phyloP scores from a whole-genome alignment of 2,113 vertebrate genomes.

The Perca schrenkii region DNA sequence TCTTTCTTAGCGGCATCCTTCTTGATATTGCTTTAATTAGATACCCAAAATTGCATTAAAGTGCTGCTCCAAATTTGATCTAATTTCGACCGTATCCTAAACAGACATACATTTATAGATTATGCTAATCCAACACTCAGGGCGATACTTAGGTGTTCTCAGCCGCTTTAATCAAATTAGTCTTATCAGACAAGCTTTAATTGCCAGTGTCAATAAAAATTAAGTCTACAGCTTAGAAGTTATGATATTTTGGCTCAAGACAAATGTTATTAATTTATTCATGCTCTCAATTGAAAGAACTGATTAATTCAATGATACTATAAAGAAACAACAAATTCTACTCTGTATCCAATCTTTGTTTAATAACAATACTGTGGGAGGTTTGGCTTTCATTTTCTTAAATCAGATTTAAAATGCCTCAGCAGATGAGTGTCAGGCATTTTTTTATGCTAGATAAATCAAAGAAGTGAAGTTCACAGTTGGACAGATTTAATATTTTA shows the following conservation, averaged over 20 bases:
- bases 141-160: conserved; percentile 31
- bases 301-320: not conserved
- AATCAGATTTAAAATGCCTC: conserved; percentile 17
- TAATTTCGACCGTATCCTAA: conserved; percentile 51
- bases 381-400: conserved; percentile 2
- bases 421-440: conserved; percentile 8
- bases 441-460: conserved; percentile 36
- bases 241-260: conserved; percentile 3
- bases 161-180: conserved; percentile 44
- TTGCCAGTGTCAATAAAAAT: conserved; percentile 34
- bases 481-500: conserved; percentile 46
- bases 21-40: conserved; percentile 60
- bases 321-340: not conserved
- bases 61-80: conserved; percentile 71
- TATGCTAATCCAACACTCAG: conserved; percentile 49
- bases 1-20: conserved; percentile 14
- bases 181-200: conserved; percentile 27
- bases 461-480: conserved; percentile 39
- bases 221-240: not conserved
- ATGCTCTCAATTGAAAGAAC: not conserved
- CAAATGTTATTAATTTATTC: not conserved
- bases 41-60: conserved; percentile 71
- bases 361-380: conserved; percentile 2
- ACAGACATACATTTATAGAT: conserved; percentile 59
- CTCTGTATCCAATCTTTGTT: conserved; percentile 7